phyloP scores from a whole-genome alignment of 2,888 invertebrate species.

The Cheilosia vernalis region DNA sequence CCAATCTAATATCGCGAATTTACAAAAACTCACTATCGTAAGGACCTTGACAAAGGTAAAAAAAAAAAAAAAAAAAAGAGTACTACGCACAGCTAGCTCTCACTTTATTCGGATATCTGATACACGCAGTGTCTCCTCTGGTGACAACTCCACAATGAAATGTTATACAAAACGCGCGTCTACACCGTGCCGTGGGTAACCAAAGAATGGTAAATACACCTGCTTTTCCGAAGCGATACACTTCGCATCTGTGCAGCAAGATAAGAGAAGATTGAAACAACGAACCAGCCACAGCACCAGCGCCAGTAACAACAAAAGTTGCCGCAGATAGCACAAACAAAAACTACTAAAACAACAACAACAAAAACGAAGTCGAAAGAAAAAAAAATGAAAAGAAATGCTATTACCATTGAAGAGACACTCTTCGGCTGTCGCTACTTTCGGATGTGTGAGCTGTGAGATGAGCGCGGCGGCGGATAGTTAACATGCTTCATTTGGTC shows the following conservation, averaged over 20 bases:
- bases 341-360: slow-evolving; percentile 7
- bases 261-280: slow-evolving; percentile 75
- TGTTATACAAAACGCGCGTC: slow-evolving; percentile 79
- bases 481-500: slow-evolving; percentile 61
- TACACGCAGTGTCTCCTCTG: slow-evolving; percentile 56
- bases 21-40: slow-evolving; percentile 14
- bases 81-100: slow-evolving; percentile 21
- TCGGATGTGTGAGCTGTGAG: slow-evolving; percentile 59
- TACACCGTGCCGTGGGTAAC: slow-evolving; percentile 83
- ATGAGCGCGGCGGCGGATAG: slow-evolving; percentile 39
- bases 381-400: slow-evolving; percentile 65
- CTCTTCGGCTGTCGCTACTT: slow-evolving; percentile 62
- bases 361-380: slow-evolving; percentile 22
- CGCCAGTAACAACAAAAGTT: slow-evolving; percentile 60
- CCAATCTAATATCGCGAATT: not conserved
- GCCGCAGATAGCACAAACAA: slow-evolving; percentile 66
- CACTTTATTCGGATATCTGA: slow-evolving; percentile 42
- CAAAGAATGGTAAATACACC: slow-evolving; percentile 84
- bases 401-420: slow-evolving; percentile 61
- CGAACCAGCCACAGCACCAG: slow-evolving; percentile 60
- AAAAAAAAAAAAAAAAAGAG: not conserved
- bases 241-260: slow-evolving; percentile 80
- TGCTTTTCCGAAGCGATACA: slow-evolving; percentile 84
- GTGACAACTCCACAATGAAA: slow-evolving; percentile 63
- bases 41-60: slow-evolving; percentile 34